Conservation (phyloP, 2,888 invertebrate genomes). For the Doris montereyensis region DNA sequence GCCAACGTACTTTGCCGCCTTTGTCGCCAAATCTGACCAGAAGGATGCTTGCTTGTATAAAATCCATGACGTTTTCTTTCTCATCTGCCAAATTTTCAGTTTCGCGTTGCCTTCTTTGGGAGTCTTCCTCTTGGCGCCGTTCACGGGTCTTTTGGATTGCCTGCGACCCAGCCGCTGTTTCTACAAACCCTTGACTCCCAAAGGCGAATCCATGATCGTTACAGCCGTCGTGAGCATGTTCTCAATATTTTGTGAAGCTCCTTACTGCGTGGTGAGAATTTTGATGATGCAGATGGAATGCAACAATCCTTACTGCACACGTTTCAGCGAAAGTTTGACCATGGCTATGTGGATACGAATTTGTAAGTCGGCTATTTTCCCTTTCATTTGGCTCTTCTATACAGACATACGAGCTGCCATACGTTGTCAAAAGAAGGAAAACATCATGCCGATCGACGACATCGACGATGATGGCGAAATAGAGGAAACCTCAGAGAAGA, state of each 20-base stretch:
- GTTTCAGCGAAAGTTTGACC: constrained; percentile 44
- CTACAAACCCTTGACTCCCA: constrained; percentile 43
- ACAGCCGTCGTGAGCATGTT: constrained; percentile 43
- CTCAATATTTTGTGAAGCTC: constrained; percentile 46
- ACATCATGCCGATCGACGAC: constrained; percentile 6
- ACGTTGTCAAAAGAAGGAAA: constrained; percentile 34
- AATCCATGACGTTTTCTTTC: constrained; percentile 39
- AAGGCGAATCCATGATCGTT: constrained; percentile 43
- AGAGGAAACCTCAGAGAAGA: too few species aligned
- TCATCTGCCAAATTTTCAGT: constrained; percentile 41
- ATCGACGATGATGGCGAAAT: constrained; percentile 26
- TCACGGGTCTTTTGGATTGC: constrained; percentile 45
- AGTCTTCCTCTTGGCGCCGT: constrained; percentile 43
- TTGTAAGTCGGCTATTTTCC: constrained; percentile 44
- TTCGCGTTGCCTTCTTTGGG: constrained; percentile 45
- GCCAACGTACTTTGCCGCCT: constrained; percentile 39
- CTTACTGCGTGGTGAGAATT: constrained; percentile 46
- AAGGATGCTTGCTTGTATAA: constrained; percentile 36
- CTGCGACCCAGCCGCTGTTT: constrained; percentile 42
- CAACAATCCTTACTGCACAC: constrained; percentile 44
- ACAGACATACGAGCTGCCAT: constrained; percentile 46
- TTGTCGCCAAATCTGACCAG: constrained; percentile 33
- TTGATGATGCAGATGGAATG: constrained; percentile 46
- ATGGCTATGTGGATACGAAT: constrained; percentile 46
- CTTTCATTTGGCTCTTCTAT: constrained; percentile 47